Conservation (phyloP, 2,113 vertebrate species). For the Dicaeum eximium region DNA sequence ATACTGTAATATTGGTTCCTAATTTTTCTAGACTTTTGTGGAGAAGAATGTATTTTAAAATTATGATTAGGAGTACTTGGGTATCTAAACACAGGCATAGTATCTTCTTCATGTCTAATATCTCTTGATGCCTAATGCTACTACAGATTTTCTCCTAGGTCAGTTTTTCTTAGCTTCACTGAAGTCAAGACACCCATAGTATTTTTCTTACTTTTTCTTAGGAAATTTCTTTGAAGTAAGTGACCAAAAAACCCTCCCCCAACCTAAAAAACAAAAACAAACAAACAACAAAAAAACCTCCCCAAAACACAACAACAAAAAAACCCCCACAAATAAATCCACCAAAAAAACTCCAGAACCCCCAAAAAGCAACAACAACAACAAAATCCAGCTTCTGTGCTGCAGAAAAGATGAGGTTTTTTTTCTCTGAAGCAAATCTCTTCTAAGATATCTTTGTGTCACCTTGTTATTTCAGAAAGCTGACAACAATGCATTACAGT, state of each 20-base stretch:
- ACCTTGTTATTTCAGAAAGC: background rate
- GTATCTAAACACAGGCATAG: background rate
- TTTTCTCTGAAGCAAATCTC: background rate
- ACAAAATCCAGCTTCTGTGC: background rate
- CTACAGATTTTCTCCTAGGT: background rate
- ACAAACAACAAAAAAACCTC: background rate
- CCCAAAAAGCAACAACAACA: background rate
- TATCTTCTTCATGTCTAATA: background rate
- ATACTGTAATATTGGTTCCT: background rate
- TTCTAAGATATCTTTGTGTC: background rate
- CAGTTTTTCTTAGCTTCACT: background rate
- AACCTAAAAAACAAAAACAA: background rate
- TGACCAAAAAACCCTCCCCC: background rate
- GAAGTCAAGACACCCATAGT: background rate
- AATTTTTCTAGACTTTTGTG: background rate
- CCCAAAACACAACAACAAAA: too few species aligned
- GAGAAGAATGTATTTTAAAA: background rate
- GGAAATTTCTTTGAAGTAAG: background rate
- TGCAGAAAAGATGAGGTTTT: background rate
- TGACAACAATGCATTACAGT: background rate
- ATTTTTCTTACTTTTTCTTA: background rate
- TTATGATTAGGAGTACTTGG: background rate
- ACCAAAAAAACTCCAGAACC: accelerated
- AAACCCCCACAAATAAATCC: background rate
- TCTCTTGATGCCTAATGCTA: background rate